phyloP scores from a whole-genome alignment of 2,888 invertebrate species.

The Eutolmus rufibarbis region DNA sequence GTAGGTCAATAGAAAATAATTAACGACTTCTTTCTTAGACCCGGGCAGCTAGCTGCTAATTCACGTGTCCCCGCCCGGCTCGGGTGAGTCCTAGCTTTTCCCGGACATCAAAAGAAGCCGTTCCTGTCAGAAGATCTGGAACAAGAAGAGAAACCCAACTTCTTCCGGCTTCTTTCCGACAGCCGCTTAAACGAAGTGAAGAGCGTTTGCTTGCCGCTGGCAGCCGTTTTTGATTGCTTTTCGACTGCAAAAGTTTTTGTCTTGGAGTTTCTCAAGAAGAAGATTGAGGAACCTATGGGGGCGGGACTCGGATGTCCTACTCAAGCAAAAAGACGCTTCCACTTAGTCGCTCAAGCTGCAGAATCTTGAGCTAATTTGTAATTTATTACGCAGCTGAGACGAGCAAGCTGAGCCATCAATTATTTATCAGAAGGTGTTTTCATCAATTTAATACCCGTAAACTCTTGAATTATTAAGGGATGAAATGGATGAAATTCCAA shows the following conservation, averaged over 20 bases:
- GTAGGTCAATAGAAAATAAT: slow-evolving; percentile 12
- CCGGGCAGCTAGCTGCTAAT: not conserved
- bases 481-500: not conserved
- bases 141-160: not conserved
- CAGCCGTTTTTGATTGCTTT: not conserved
- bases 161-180: not conserved
- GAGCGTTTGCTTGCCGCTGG: not conserved
- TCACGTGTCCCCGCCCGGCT: not conserved
- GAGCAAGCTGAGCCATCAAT: not conserved
- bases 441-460: not conserved
- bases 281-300: not conserved
- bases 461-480: not conserved
- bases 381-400: not conserved
- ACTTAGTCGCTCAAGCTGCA: not conserved
- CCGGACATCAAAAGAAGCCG: not conserved
- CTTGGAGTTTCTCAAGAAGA: not conserved
- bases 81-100: not conserved
- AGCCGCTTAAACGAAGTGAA: not conserved
- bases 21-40: not conserved
- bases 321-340: not conserved
- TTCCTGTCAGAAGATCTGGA: not conserved
- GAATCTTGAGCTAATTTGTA: not conserved
- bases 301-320: not conserved
- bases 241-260: not conserved
- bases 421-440: not conserved